Base-by-base conservation (phyloP, 2,113 vertebrate species). In the Pollachius pollachius region DNA sequence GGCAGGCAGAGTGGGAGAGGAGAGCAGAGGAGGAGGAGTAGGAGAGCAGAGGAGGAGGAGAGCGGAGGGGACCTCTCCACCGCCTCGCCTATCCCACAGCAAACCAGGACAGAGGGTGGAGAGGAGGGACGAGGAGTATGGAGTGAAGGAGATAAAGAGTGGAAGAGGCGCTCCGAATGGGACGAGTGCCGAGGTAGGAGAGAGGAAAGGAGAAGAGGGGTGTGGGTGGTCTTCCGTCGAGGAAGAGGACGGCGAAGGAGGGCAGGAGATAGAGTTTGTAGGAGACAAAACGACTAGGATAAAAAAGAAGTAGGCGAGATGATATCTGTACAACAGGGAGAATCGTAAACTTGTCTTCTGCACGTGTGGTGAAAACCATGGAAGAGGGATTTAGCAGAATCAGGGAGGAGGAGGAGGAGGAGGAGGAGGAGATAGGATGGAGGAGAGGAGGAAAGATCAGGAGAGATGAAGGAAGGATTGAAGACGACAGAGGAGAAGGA, bases 311-410 rank as follows among this genome's bases (percentile, higher is more conserved):
- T 25, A 21, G 21, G 18, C 8, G 8, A 27, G 21, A 62, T 34
- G 30, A 34, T 23, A 23, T 34, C 30, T 34, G 6, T 5, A 3
- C 30, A 34, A 34, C 30, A 34, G 30, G 30, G 30, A 34, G 30
- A 34, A 34, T 34, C 30, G 4, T 34, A 5, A 34, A 34, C 30
- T 34, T 34, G 30, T 34, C 30, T 34, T 34, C 30, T 34, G 30
- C 30, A 34, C 30, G 30, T 34, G 2, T 34, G 3, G 4, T 34
- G 30, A 58, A 15, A 19, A 23, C 64, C 52, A 62, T 30, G 16
- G 52, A 64, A 52, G 69, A 48, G 23, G 41, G 30, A 27, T 37
- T 41, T 67, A 41, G 61, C 52, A 67, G 57, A 65, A 64, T 34
- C 30, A 34, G 30, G 30, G 30, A 34, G 30, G 30, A 34, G 30